Conservation (phyloP, 2,113 vertebrate genomes). For the Anarrhichthys ocellatus region DNA sequence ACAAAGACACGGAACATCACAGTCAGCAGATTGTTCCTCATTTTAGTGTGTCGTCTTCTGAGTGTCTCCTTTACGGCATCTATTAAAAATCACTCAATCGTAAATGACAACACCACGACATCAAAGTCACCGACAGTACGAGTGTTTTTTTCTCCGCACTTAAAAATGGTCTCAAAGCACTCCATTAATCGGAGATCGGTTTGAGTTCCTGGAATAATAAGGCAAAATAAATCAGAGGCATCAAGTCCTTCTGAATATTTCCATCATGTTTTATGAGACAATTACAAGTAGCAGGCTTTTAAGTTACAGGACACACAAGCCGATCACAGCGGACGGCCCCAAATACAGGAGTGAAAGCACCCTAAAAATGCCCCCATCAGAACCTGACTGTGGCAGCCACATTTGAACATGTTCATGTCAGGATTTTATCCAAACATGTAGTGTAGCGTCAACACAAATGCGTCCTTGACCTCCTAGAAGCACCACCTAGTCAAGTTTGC, state of each 20-base stretch:
- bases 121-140: background rate
- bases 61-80: conserved; percentile 3
- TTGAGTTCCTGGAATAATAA: background rate
- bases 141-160: background rate
- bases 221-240: background rate
- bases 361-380: background rate
- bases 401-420: background rate
- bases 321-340: background rate
- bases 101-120: background rate
- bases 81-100: background rate
- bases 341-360: background rate
- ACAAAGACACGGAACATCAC: background rate
- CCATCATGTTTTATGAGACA: background rate
- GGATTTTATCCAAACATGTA: conserved; percentile 5
- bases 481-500: conserved; percentile 23
- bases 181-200: background rate
- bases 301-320: background rate
- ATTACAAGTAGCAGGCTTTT: background rate
- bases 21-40: conserved; percentile 3
- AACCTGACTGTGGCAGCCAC: background rate
- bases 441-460: background rate
- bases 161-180: background rate
- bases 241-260: background rate
- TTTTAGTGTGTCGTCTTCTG: background rate
- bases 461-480: conserved; percentile 14